Base-by-base conservation (phyloP, 2,797 vertebrate genomes). In the Lepidocolaptes lacrymiger region DNA sequence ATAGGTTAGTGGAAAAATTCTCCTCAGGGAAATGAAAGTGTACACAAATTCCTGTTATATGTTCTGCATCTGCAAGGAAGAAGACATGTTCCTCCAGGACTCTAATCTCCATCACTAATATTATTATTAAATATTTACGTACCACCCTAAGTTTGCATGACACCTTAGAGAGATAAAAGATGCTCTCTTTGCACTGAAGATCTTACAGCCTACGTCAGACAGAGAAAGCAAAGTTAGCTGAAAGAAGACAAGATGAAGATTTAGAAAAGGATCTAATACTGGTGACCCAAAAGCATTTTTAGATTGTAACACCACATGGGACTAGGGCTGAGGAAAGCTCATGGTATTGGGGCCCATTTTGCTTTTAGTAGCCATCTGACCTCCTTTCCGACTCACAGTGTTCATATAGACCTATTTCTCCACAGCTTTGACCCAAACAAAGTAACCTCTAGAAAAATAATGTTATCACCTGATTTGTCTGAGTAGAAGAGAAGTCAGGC, bases 41-140 rank as follows among this genome's bases (percentile, higher is more conserved):
- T 37, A 71, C 16, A 43, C 55, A 68, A 71, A 52, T 56, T 46
- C 27, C 37, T 24, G 11, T 21, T 8, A 4, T 14, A n/a, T 27
- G 24, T 66, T 89, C 88, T 46, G 8, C 26, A 18, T 62, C 44
- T 94, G 62, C 75, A 87, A 51, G 30, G 44, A 41, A 92, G 41
- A 32, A 91, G 54, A 36, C 37, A 10, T 0, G 0, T 54, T 91
- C 76, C 82, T 91, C 72, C 62, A 94, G 81, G 87, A 94, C 82
- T 84, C 56, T 54, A 37, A 87, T 55, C 82, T 80, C 78, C 76
- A 86, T 78, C 76, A n/a, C 52, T 92, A 92, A 83, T 94, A 93
- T 75, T 92, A 95, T 89, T 91, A 95, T 95, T 91, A 96, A 96
- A 95, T 95, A 94, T 96, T 97, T 84, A 96, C 28, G 0, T 59